These are phyloP conservation scores for Diadumene lineata DNA, from an alignment of 92 coral and sea anemone species.

Conservation along the genomic window DNA sequence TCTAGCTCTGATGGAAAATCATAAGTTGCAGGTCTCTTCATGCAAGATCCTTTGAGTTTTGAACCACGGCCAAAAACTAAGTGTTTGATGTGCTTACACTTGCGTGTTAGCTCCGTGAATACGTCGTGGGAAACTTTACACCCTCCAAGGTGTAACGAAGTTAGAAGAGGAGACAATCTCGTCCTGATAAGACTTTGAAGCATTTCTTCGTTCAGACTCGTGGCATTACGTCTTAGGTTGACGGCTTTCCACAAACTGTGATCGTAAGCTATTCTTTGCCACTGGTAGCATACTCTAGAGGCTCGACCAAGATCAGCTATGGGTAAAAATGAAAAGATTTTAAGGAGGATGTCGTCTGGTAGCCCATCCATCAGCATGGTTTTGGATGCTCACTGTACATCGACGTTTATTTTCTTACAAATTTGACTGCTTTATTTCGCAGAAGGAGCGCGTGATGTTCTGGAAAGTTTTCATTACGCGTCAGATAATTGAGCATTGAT, in stretches of 20 bases:
- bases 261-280: constrained; percentile 95
- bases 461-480: constrained; percentile 16
- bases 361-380: constrained; percentile 66
- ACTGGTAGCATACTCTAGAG: constrained; percentile 83
- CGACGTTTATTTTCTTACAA: neutral
- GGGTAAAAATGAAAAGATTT: constrained; percentile 83
- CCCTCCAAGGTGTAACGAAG: constrained; percentile 68
- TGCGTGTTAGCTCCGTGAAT: constrained; percentile 78
- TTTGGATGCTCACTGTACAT: neutral
- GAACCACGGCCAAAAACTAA: constrained; percentile 94
- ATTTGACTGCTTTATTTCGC: neutral
- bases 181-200: constrained; percentile 84
- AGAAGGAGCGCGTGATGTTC: constrained; percentile 1
- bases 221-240: constrained; percentile 77
- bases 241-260: constrained; percentile 93
- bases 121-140: constrained; percentile 82
- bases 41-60: constrained; percentile 38
- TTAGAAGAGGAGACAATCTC: constrained; percentile 71
- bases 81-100: constrained; percentile 79
- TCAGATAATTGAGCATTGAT: constrained; percentile 16
- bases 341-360: constrained; percentile 91
- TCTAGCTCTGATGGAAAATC: constrained; percentile 92
- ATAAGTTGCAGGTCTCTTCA: constrained; percentile 48
- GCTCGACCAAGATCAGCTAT: constrained; percentile 83
- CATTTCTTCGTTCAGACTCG: constrained; percentile 77